Evolutionary conservation across 2,113 vertebrate genomes (phyloP), one percentile per base, ranked within the genome.

Genomic region (Zeus faber): DNA sequence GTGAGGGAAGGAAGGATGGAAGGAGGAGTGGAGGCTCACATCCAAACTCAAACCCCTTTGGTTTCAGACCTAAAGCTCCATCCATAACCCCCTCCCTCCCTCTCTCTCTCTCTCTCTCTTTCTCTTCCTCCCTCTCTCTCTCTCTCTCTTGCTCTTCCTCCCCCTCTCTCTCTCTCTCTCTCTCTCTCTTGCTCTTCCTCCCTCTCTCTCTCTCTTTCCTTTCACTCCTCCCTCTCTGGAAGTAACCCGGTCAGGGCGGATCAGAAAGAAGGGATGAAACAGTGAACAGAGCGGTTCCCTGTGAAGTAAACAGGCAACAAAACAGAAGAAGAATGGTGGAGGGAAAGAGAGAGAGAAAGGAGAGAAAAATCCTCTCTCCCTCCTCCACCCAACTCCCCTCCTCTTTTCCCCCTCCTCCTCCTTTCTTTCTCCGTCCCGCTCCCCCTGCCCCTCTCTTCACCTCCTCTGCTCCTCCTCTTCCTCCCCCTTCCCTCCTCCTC

Each of bases 71-170:
- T 18, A 2, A 35, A n/a, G 4, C 18, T 18, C 48, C 6, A 10
- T 8, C 9, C 2, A 39, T 54, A 54, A 61, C 56, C 46, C 61
- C 25, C 51, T 51, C 54, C 48, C 20, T 48, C 54, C 2, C 52
- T 45, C 33, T 43, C 39, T 14, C 25, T 16, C 54, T 14, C 11
- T 24, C 54, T 39, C 10, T 21, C 33, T 24, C 58, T 26, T 3
- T 26, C 14, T 22, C 11, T 0, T 22, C 22, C 13, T 46, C 24
- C 9, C 24, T 35, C 22, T 54, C 22, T 16, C 29, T n/a, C 26
- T 22, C 46, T 13, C 26, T 11, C 29, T 31, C 29, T 11, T 25
- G 25, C 16, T 18, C 29, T 40, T 11, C 39, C n/a, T 13, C 23
- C 20, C 37, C 11, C 14, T 9, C 25, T 10, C 20, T 27, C 26